Conservation (phyloP, 2,888 invertebrate species). For the Empis livida region DNA sequence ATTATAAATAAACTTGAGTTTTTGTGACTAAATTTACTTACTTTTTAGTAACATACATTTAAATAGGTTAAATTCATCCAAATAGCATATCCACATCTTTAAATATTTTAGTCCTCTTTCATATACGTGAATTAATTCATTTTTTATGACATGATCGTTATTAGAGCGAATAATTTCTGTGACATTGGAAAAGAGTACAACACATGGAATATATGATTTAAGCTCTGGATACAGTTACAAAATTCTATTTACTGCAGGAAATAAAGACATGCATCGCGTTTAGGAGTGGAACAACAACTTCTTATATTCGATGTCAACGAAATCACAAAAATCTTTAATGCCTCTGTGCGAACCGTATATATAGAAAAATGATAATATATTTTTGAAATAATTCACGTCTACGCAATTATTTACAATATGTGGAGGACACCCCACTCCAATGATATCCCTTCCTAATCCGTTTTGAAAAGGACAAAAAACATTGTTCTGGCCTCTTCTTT, state of each 20-base stretch:
- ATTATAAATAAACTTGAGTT: too few relatives aligned
- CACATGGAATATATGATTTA: not conserved
- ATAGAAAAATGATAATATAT: conserved; percentile 4
- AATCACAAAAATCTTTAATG: conserved; percentile 3
- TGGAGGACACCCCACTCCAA: not conserved
- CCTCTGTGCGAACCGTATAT: conserved; percentile 2
- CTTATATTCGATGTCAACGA: conserved; percentile 1
- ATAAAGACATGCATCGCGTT: conserved; percentile 4
- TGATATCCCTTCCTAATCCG: not conserved
- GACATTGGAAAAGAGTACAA: not conserved
- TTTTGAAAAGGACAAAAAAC: conserved; percentile 5
- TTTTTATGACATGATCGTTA: not conserved
- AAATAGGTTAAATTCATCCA: not conserved
- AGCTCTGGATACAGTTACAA: not conserved
- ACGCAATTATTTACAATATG: conserved; percentile 3
- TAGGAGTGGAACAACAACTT: not conserved
- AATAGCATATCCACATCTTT: not conserved
- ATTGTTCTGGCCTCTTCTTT: conserved; percentile 10
- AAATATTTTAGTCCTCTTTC: not conserved
- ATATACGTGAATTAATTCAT: not conserved
- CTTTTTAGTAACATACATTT: not conserved
- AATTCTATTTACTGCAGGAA: conserved; percentile 1
- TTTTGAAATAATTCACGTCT: conserved; percentile 1
- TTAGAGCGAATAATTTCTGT: not conserved
- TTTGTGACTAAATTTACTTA: too few relatives aligned